Conservation (phyloP, 1,140 invertebrate genomes). For the Drosophila burlai region DNA sequence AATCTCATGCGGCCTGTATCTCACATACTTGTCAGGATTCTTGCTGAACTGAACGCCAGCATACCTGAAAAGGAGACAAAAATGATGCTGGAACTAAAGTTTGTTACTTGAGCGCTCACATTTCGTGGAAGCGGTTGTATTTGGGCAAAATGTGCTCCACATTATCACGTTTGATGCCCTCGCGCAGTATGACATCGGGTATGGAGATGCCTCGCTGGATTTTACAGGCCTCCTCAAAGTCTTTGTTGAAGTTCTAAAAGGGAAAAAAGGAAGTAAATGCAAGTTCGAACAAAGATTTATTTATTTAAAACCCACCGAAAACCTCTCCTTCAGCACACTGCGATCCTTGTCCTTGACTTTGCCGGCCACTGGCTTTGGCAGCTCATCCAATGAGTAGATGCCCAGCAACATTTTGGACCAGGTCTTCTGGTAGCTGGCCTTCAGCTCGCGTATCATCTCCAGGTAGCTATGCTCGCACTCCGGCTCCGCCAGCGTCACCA, state of each 20-base stretch:
- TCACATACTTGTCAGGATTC: conserved; percentile 97
- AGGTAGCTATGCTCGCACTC: conserved; percentile 93
- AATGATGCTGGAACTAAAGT: not conserved
- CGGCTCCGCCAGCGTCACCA: conserved; percentile 92
- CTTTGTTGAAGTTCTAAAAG: conserved; percentile 94
- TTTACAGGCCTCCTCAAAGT: conserved; percentile 95
- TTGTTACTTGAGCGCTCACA: conserved; percentile 86
- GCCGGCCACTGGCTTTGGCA: conserved; percentile 87
- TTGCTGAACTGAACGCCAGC: conserved; percentile 93
- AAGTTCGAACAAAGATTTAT: not conserved
- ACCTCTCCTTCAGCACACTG: conserved; percentile 97
- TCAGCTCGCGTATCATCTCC: conserved; percentile 88
- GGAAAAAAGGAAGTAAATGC: conserved; percentile 1
- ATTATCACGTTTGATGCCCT: conserved; percentile 93
- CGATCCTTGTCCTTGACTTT: conserved; percentile 95
- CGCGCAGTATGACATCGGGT: conserved; percentile 94
- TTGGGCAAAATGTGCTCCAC: conserved; percentile 93
- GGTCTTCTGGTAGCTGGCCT: conserved; percentile 82
- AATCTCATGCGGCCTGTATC: conserved; percentile 95
- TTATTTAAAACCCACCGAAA: conserved; percentile 87
- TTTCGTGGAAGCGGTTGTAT: conserved; percentile 92
- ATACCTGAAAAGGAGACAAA: conserved; percentile 86
- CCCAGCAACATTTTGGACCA: conserved; percentile 94
- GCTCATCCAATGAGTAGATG: conserved; percentile 89
- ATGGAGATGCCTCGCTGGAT: conserved; percentile 96